Conservation (phyloP, 2,797 vertebrate genomes). For the Peromyscus attwateri region DNA sequence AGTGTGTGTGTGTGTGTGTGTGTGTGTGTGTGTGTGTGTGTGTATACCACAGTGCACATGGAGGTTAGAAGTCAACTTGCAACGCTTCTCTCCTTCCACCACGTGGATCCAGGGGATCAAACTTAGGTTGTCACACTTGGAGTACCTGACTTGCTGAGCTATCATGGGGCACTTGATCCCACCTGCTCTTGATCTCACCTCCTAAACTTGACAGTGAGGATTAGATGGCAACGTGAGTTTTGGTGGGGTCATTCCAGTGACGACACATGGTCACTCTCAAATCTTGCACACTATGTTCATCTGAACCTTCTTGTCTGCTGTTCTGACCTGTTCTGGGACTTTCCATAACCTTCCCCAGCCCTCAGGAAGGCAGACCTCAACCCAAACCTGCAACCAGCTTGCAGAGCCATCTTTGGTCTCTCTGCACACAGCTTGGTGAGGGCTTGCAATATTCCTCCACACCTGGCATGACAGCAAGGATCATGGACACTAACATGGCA, state of each 20-base stretch:
- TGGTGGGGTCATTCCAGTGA: background rate
- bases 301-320: conserved; percentile 1
- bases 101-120: background rate
- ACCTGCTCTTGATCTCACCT: background rate
- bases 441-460: conserved; percentile 21
- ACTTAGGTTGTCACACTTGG: background rate
- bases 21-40: background rate
- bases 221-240: background rate
- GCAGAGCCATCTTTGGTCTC: conserved; percentile 12
- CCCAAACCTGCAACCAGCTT: background rate
- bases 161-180: background rate
- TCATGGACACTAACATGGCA: background rate
- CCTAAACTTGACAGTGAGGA: background rate
- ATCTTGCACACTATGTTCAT: background rate
- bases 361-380: background rate
- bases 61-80: background rate
- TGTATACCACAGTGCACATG: background rate
- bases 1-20: background rate
- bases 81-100: background rate
- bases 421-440: background rate
- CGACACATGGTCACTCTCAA: background rate
- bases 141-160: background rate
- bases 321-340: background rate
- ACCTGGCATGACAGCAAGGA: background rate
- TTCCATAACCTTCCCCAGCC: background rate